phyloP scores from a whole-genome alignment of 2,888 invertebrate genomes.

The Trachelus iudaicus region DNA sequence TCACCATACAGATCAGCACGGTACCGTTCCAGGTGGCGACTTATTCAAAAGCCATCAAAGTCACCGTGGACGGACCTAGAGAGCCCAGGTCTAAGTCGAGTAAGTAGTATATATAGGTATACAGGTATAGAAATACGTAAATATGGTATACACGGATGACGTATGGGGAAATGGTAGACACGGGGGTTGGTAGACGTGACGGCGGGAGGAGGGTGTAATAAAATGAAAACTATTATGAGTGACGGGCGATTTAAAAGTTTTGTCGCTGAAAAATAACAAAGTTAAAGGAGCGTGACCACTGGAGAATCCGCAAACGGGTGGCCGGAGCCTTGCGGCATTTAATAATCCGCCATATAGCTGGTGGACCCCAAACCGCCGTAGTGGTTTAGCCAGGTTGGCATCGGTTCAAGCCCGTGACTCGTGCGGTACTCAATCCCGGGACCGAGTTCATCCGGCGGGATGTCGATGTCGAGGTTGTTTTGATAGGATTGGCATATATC shows the following conservation, averaged over 20 bases:
- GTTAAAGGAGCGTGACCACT: constrained; percentile 38
- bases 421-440: neutral
- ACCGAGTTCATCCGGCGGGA: neutral
- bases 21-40: constrained; percentile 88
- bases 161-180: neutral
- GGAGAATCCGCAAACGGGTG: constrained; percentile 56
- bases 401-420: constrained; percentile 37
- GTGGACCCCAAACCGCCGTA: constrained; percentile 62
- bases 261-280: neutral
- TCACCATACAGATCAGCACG: constrained; percentile 92
- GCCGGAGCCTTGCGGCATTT: constrained; percentile 53
- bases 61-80: constrained; percentile 98
- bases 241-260: neutral
- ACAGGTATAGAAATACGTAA: neutral
- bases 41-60: constrained; percentile 97
- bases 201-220: neutral
- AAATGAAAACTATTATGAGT: neutral
- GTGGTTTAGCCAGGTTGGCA: constrained; percentile 45
- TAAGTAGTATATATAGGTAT: constrained; percentile 70
- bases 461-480: constrained; percentile 4
- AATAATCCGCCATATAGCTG: constrained; percentile 61
- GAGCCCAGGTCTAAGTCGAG: constrained; percentile 97
- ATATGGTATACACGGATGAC: neutral
- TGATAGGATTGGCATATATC: neutral
- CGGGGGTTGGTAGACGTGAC: neutral